phyloP scores from a whole-genome alignment of 2,888 invertebrate species.

The Mimachlamys varia region DNA sequence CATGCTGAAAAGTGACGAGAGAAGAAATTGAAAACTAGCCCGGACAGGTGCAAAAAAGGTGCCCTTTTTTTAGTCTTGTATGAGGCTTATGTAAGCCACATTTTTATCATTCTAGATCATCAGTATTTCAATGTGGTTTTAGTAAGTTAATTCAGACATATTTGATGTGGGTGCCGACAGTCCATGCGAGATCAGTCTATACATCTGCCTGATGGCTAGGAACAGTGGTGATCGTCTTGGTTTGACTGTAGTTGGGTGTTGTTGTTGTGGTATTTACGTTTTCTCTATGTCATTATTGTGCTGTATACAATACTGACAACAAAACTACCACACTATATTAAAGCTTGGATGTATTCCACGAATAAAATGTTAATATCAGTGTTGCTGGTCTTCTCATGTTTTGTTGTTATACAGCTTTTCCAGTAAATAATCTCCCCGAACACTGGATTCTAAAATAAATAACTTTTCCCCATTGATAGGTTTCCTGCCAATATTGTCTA shows the following conservation, averaged over 20 bases:
- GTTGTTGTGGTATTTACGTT: conserved; percentile 10
- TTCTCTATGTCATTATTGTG: conserved; percentile 25
- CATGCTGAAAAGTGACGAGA: no score
- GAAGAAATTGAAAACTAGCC: no score
- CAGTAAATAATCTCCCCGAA: no score
- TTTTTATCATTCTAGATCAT: neutral
- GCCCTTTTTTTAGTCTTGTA: no score
- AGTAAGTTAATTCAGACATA: neutral
- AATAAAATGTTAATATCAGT: no score
- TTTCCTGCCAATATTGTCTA: no score
- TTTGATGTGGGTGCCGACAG: neutral
- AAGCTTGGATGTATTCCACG: conserved; percentile 25
- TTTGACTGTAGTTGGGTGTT: neutral
- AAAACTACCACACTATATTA: neutral
- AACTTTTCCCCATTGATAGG: no score
- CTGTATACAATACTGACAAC: neutral
- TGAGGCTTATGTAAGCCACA: no score
- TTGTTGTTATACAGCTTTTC: no score
- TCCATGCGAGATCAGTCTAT: neutral
- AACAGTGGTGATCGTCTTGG: neutral
- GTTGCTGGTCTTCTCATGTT: no score
- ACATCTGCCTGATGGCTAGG: neutral
- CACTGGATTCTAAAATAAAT: no score
- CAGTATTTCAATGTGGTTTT: neutral
- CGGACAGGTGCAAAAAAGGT: no score